phyloP scores from a whole-genome alignment of 2,888 invertebrate genomes.

The Cepaea hortensis region DNA sequence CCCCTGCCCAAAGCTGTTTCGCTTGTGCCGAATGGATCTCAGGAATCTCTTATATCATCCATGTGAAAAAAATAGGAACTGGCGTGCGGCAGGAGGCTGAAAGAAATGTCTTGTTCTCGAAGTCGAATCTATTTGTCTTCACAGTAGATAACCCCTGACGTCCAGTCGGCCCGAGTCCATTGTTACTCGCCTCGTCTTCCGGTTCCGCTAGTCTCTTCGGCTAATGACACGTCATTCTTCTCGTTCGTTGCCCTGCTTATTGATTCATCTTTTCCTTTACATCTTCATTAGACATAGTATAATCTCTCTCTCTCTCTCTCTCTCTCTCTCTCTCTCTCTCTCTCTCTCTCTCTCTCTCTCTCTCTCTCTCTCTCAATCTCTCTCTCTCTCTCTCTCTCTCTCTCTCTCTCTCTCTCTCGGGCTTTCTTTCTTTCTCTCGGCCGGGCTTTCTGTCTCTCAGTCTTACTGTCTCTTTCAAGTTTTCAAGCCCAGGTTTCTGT shows the following conservation, averaged over 20 bases:
- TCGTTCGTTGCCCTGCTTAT: constrained; percentile 20
- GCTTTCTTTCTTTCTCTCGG: not conserved
- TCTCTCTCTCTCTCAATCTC: not conserved
- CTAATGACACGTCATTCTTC: constrained; percentile 46
- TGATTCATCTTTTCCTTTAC: constrained; percentile 39
- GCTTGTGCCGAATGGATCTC: not conserved
- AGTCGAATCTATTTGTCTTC: constrained; percentile 43
- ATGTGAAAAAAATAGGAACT: constrained; percentile 13
- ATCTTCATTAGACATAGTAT: not conserved
- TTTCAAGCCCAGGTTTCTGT: not conserved
- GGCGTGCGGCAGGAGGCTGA: constrained; percentile 6
- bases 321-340: constrained; percentile 2
- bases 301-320: not conserved
- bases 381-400: not conserved
- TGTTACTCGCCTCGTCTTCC: constrained; percentile 42
- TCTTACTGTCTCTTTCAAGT: not conserved
- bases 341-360: not conserved
- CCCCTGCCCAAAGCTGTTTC: constrained; percentile 15
- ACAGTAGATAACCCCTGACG: constrained; percentile 46
- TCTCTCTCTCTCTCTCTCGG: not conserved
- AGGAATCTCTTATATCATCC: constrained; percentile 12
- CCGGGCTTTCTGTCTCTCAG: not conserved
- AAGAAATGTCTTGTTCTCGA: constrained; percentile 28
- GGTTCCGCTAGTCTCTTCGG: constrained; percentile 44
- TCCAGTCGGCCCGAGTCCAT: constrained; percentile 43